Evolutionary conservation across 2,888 invertebrate genomes (phyloP), one percentile per base, ranked within the genome.

Genomic region (Crematogaster levior): DNA sequence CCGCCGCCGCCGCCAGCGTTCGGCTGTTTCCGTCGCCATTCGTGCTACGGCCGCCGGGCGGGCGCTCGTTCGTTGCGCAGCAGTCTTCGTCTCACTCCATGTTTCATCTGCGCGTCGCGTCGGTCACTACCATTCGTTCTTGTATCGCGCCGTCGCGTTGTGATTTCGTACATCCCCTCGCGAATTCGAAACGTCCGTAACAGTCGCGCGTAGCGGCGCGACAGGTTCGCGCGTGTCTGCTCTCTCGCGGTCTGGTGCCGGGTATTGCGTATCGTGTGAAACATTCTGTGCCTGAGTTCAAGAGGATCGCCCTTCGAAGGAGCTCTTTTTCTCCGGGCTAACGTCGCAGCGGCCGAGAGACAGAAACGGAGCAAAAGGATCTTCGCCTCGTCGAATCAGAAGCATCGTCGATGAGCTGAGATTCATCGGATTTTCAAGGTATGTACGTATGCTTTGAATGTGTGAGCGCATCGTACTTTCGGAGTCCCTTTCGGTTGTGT

Each of bases 31-130:
- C 60, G 60, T 1, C 60, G 46, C 24, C 88, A 89, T 89, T 91
- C 91, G 91, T 85, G 85, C 86, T 85, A 73, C 70, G 81, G 88
- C 89, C 88, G 83, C 83, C n/a, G n/a, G n/a, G n/a, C 85, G 89
- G 86, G 84, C 87, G 91, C 84, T 81, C 77, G 82, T 80, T 34
- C 74, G 75, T 79, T 48, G 73, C 34, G 61, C 81, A 60, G 34
- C 46, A 48, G 77, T 82, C 63, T 48, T 40, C 40, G 21, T 51
- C 80, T 34, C 24, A 77, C 46, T 30, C 48, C 70, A n/a, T 66
- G 24, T 37, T 40, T 40, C 53, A 37, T 46, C 15, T 51, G 40
- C 63, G 18, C 63, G 63, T 63, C 48, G 65, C 34, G 51, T 74
- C 30, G 37, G n/a, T 27, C 72, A 10, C 15, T 7, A 15, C 24